phyloP scores from a whole-genome alignment of 35 echinoderm and acorn worm species.

The Nesometra sesokonis region DNA sequence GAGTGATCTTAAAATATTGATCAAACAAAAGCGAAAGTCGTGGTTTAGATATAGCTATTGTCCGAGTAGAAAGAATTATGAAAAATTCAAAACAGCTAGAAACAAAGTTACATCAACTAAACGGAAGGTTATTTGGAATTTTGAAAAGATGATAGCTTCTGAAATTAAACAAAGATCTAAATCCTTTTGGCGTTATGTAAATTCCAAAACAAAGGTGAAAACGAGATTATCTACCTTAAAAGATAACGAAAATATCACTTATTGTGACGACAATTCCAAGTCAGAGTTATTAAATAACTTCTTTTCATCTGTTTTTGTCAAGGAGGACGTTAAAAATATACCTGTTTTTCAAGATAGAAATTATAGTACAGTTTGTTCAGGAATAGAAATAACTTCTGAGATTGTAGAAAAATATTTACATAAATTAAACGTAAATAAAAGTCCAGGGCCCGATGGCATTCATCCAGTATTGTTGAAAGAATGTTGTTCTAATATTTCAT shows the following conservation, averaged over 20 bases:
- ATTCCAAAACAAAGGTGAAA: not conserved
- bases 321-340: not conserved
- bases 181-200: not conserved
- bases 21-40: not conserved
- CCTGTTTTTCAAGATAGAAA: not conserved
- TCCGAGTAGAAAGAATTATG: not conserved
- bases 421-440: not conserved
- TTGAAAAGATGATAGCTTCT: not conserved
- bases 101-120: not conserved
- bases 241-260: not conserved
- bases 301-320: not conserved
- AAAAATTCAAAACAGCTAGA: not conserved
- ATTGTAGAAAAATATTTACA: not conserved
- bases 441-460: slow-evolving; percentile 12
- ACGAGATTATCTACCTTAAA: not conserved
- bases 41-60: not conserved
- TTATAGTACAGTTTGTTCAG: not conserved
- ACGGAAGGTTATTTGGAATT: not conserved
- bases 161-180: not conserved
- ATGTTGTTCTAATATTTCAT: not conserved
- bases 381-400: not conserved
- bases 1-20: not conserved
- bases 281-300: not conserved
- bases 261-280: not conserved
- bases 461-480: not conserved